These are phyloP conservation scores for Clarias fuscus DNA, from an alignment of 2,797 vertebrate species.

Conservation along the genomic window DNA sequence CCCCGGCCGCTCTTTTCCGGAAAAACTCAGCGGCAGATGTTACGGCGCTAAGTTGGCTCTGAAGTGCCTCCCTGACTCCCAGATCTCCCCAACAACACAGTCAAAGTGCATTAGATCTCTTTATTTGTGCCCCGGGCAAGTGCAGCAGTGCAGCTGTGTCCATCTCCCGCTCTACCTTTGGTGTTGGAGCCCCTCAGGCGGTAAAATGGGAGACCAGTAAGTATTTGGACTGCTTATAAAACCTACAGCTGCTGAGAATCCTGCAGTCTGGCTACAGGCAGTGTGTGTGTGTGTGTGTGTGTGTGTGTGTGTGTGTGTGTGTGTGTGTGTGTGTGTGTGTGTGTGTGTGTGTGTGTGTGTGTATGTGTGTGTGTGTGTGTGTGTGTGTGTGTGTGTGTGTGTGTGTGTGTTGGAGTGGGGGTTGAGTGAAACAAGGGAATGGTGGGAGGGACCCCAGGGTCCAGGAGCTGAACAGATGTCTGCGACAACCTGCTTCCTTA, in stretches of 20 bases:
- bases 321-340: slow-evolving; percentile 60
- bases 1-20: slow-evolving; percentile 82
- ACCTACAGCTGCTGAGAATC: slow-evolving; percentile 84
- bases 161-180: slow-evolving; percentile 90
- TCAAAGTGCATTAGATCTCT: slow-evolving; percentile 92
- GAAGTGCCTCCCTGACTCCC: slow-evolving; percentile 88
- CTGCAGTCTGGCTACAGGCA: slow-evolving; percentile 76
- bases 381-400: slow-evolving; percentile 55
- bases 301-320: slow-evolving; percentile 58
- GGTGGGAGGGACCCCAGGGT: slow-evolving; percentile 58
- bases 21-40: slow-evolving; percentile 96
- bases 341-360: slow-evolving; percentile 59
- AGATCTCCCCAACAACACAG: slow-evolving; percentile 84
- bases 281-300: slow-evolving; percentile 53
- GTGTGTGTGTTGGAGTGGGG: slow-evolving; percentile 61
- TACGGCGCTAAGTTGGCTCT: slow-evolving; percentile 86
- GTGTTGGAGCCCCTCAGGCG: slow-evolving; percentile 88
- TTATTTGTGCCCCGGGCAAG: slow-evolving; percentile 92
- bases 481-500: slow-evolving; percentile 82
- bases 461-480: slow-evolving; percentile 85
- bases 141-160: slow-evolving; percentile 93
- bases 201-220: slow-evolving; percentile 81
- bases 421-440: slow-evolving; percentile 47
- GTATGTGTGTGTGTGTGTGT: slow-evolving; percentile 54
- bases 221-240: slow-evolving; percentile 58